A percentile compares a stretch with the other conserved stretches of the same genome.
These are phyloP conservation scores for Microcebus ravelobensis DNA, from an alignment of 2,113 vertebrate genomes.

Conservation along the genomic window DNA sequence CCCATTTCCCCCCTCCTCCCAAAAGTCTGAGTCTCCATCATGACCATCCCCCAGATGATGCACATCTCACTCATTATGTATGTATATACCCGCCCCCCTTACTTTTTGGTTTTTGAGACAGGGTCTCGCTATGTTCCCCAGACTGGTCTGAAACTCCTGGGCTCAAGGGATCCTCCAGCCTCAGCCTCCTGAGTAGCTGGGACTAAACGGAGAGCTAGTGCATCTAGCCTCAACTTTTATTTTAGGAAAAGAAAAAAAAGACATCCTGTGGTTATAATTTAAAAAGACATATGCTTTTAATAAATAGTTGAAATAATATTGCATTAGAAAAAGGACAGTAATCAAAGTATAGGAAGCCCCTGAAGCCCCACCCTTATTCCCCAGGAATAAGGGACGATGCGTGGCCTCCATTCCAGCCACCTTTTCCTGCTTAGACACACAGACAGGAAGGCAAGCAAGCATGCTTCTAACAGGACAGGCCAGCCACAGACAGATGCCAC, in stretches of 20 bases:
- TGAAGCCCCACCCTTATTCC: background rate
- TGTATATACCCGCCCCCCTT: too few species aligned
- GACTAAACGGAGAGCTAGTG: background rate
- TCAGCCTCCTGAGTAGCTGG: background rate
- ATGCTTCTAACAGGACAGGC: background rate
- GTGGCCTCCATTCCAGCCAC: background rate
- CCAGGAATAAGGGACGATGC: accelerated
- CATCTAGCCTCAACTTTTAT: background rate
- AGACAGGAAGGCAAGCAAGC: background rate
- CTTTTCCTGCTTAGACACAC: too few species aligned
- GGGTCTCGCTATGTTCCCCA: background rate
- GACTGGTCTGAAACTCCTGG: background rate
- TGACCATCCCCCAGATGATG: too few species aligned
- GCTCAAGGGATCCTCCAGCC: background rate
- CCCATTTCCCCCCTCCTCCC: too few species aligned
- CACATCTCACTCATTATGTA: too few species aligned
- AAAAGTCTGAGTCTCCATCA: too few species aligned
- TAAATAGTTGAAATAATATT: too few species aligned
- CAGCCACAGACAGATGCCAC: accelerated
- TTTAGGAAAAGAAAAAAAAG: background rate
- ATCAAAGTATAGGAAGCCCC: background rate
- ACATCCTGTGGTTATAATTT: background rate
- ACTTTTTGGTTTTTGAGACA: background rate
- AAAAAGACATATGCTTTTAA: background rate
- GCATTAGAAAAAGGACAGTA: background rate